Evolutionary conservation across 2,888 invertebrate genomes (phyloP), one percentile per base, ranked within the genome.

Genomic region (Dimorphilus gyrociliatus): DNA sequence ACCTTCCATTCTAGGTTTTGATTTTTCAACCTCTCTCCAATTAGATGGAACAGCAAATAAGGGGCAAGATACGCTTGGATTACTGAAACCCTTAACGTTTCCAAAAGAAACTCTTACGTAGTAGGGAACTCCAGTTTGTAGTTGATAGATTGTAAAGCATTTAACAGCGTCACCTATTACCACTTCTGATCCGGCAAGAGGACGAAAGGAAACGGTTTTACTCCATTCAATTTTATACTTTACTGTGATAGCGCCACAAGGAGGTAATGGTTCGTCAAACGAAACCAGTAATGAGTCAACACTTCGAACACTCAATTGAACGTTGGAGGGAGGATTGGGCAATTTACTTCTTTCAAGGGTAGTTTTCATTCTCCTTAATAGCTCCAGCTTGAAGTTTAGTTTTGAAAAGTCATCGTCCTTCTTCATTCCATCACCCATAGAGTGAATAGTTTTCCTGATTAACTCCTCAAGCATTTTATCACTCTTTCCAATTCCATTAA

Each of bases 181-280:
- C n/a, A 46, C 38, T 15, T 75, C 71, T 47, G 75, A 76, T 0
- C 85, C 88, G 34, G 77, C 76, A 31, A 85, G 66, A 39, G 75
- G 73, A 14, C 74, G 72, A 63, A 90, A 90, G 53, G 81, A 80
- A 4, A 79, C 76, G 29, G 76, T 72, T 6, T 75, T 73, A 41
- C 86, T 85, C 90, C 90, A 92, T 88, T 85, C 46, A 33, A 82
- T 78, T 76, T 77, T 84, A 62, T 80, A 88, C 66, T 85, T 85
- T 21, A 86, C 88, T 32, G 80, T 75, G 35, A 85, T 75, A 10
- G 80, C 74, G 13, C 78, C 76, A 50, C 81, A 81, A 40, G 66
- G 66, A 37, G 67, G 65, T 25, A 75, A 73, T 15, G 77, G 76
- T 50, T 77, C 75, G 35, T 75, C 70, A 48, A 78, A 73, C 39